phyloP scores from a whole-genome alignment of 2,113 vertebrate genomes.

The Varanus komodoensis region DNA sequence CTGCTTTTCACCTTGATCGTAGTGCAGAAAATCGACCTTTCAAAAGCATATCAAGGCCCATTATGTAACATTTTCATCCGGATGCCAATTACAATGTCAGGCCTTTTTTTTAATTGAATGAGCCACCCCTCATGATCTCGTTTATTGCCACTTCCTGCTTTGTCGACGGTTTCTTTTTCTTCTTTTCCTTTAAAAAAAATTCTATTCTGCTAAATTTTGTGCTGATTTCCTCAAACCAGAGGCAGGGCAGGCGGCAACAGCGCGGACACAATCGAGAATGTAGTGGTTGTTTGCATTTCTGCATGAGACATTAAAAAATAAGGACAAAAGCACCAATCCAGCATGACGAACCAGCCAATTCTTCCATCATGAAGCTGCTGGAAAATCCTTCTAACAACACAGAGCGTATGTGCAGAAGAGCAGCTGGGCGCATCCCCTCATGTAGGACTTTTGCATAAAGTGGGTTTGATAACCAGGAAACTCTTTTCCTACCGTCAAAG shows the following conservation, averaged over 20 bases:
- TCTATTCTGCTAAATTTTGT: slow-evolving; percentile 3
- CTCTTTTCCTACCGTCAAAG: background rate
- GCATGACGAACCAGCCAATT: background rate
- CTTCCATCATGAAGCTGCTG: background rate
- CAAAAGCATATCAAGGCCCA: background rate
- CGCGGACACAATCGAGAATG: background rate
- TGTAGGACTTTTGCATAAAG: background rate
- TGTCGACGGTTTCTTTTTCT: slow-evolving; percentile 5
- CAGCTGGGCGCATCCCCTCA: background rate
- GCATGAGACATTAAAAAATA: slow-evolving; percentile 5
- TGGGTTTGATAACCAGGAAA: background rate
- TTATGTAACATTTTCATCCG: accelerated
- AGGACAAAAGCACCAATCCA: background rate
- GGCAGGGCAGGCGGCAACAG: background rate
- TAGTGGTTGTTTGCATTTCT: background rate
- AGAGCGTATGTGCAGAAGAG: background rate
- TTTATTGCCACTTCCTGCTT: slow-evolving; percentile 1
- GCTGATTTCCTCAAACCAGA: background rate
- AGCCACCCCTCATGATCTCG: background rate
- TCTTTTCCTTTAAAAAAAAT: background rate
- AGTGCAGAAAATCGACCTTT: background rate
- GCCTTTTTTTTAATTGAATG: accelerated
- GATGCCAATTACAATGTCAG: background rate
- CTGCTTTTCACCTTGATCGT: background rate
- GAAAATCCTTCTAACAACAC: background rate